A percentile compares a stretch with the other conserved stretches of the same genome.
phyloP scores from a whole-genome alignment of 2,888 invertebrate genomes.

The Acheta domesticus region DNA sequence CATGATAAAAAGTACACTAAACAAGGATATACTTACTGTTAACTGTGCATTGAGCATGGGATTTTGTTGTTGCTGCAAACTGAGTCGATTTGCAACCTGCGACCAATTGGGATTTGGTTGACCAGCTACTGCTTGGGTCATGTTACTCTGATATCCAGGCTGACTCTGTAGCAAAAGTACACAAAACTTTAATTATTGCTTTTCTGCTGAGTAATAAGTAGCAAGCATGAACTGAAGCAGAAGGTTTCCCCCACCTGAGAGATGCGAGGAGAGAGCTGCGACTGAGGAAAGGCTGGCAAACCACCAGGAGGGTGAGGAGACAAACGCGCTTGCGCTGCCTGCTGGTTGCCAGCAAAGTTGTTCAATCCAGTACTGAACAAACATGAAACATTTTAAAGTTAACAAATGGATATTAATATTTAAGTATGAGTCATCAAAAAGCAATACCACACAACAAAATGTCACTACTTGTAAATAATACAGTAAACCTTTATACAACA shows the following conservation, averaged over 20 bases:
- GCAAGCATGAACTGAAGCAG: background rate
- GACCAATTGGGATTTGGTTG: slow-evolving; percentile 45
- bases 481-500: too few species aligned
- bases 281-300: slow-evolving; percentile 53
- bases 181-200: background rate
- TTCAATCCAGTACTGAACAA: slow-evolving; percentile 33
- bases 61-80: slow-evolving; percentile 74
- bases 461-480: too few species aligned
- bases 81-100: slow-evolving; percentile 56
- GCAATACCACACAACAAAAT: background rate
- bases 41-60: slow-evolving; percentile 86
- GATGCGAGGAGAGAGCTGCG: slow-evolving; percentile 54
- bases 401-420: background rate
- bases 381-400: background rate
- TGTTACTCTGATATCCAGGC: slow-evolving; percentile 33
- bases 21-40: slow-evolving; percentile 58
- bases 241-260: slow-evolving; percentile 47
- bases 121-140: slow-evolving; percentile 28
- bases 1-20: background rate
- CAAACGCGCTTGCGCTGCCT: slow-evolving; percentile 49
- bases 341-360: slow-evolving; percentile 43
- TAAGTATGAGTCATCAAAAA: background rate
- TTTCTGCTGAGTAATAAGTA: too few species aligned
- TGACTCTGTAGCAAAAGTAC: slow-evolving; percentile 42
- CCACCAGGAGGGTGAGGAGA: slow-evolving; percentile 54